A percentile compares a stretch with the other conserved stretches of the same genome.
These are phyloP conservation scores for Penaeus japonicus DNA, from an alignment of 1,140 invertebrate species.

Conservation along the genomic window DNA sequence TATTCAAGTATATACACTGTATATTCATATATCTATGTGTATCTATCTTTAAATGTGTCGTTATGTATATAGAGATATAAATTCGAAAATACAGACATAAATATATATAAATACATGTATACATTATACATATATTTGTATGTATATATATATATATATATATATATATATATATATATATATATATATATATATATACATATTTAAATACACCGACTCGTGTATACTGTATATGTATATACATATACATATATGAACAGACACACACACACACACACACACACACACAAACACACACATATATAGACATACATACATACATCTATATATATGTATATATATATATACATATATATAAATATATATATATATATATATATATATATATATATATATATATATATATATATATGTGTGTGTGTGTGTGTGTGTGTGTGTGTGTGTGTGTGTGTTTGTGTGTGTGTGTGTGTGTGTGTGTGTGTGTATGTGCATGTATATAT, in stretches of 20 bases:
- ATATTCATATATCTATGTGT: neutral
- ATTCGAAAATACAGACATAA: neutral
- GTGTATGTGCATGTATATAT: no score
- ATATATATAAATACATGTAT: neutral
- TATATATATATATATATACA: neutral
- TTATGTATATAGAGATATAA: neutral
- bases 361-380: no score
- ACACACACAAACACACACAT: neutral
- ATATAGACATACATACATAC: neutral
- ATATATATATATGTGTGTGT: no score
- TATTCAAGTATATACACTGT: neutral
- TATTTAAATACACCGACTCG: neutral
- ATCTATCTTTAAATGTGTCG: neutral
- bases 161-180: neutral
- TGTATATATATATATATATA: neutral
- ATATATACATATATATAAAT: no score
- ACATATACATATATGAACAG: neutral
- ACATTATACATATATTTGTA: neutral
- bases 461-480: no score
- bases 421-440: no score
- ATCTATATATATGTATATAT: neutral
- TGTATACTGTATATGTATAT: slow-evolving; percentile 2
- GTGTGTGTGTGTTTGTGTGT: no score
- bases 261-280: neutral
- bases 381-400: no score